A percentile compares a stretch with the other conserved stretches of the same genome.
These are phyloP conservation scores for Drosophila nebulosa DNA, from an alignment of 1,140 invertebrate species.

Conservation along the genomic window DNA sequence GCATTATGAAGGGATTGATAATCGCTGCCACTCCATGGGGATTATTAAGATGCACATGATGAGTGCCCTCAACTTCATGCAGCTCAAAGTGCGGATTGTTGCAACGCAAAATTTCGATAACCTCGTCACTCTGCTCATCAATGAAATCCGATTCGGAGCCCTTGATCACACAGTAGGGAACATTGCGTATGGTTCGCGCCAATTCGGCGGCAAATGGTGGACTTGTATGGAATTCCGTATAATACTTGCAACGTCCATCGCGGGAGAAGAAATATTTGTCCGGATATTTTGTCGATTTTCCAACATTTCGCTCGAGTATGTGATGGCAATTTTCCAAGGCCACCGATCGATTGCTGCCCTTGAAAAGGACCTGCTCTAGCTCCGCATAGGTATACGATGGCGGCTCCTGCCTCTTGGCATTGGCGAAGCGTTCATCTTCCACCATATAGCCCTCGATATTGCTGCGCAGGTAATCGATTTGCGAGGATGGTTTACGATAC, in stretches of 20 bases:
- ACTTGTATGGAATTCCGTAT: conserved; percentile 60
- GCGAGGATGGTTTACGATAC: conserved; percentile 56
- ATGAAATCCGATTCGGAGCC: conserved; percentile 65
- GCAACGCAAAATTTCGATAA: conserved; percentile 82
- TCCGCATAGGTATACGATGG: conserved; percentile 84
- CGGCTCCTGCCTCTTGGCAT: conserved; percentile 81
- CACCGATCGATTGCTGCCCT: conserved; percentile 82
- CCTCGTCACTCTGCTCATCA: conserved; percentile 74
- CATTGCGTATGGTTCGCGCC: conserved; percentile 60
- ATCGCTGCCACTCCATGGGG: conserved; percentile 83
- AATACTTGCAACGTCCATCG: conserved; percentile 83
- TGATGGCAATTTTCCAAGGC: conserved; percentile 82
- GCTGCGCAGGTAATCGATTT: conserved; percentile 65
- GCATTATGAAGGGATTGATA: conserved; percentile 83
- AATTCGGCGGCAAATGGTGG: conserved; percentile 62
- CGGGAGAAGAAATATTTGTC: conserved; percentile 85
- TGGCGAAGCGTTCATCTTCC: conserved; percentile 67
- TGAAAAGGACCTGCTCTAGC: conserved; percentile 82
- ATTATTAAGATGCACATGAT: conserved; percentile 88
- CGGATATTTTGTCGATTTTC: conserved; percentile 82
- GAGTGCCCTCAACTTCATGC: conserved; percentile 85
- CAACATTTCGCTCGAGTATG: conserved; percentile 83
- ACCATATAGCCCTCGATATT: conserved; percentile 73
- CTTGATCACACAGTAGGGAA: conserved; percentile 75
- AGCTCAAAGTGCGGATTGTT: conserved; percentile 84